Base-by-base conservation (phyloP, 2,888 invertebrate species). In the Epicampocera succincta region DNA sequence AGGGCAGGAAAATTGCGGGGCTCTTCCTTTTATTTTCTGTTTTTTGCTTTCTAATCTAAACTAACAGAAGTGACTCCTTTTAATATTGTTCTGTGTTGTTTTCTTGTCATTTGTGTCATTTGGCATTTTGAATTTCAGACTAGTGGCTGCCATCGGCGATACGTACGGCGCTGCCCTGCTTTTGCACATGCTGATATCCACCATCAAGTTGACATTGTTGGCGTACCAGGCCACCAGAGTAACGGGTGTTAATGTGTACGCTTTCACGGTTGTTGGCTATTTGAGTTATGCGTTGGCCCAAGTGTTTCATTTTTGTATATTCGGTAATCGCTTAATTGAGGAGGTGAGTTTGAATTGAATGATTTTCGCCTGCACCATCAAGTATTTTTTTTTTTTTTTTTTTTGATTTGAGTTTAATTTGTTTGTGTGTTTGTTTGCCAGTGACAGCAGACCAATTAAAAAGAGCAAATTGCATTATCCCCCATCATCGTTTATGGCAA, bases 151-250 rank as follows among this genome's bases (percentile, higher is more conserved):
- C 19, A 95, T 96, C 77, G 96, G 96, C 12, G 96, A 96, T 84
- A 94, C 96, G 8, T 97, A 96, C 85, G 96, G 96, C 54, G 94
- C 95, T n/a, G 96, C 96, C 46, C 92, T 97, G 17, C 91, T 97
- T 58, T 93, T 96, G 74, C 96, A 96, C 91, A 96, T 97, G 96
- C 92, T 96, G 88, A 94, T 95, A 21, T 95, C 96, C 0, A 96
- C 96, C 2, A 96, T 97, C 84, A 96, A 95, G 48, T 92, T 97
- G 40, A 97, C 96, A 15, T 92, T 96, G 42, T 91, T 96, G 83
- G 96, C 96, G 15, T 97, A 96, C 87, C 96, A 96, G 90, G 96
- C 96, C 4, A 96, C 96, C 0, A 96, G 96, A 95, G 94, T 96
- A 85, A 93, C 94, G 86, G 94, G 94, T 17, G 91, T 96, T 12